Evolutionary conservation across 2,113 vertebrate genomes (phyloP).

Genomic region (Syngnathus floridae): DNA sequence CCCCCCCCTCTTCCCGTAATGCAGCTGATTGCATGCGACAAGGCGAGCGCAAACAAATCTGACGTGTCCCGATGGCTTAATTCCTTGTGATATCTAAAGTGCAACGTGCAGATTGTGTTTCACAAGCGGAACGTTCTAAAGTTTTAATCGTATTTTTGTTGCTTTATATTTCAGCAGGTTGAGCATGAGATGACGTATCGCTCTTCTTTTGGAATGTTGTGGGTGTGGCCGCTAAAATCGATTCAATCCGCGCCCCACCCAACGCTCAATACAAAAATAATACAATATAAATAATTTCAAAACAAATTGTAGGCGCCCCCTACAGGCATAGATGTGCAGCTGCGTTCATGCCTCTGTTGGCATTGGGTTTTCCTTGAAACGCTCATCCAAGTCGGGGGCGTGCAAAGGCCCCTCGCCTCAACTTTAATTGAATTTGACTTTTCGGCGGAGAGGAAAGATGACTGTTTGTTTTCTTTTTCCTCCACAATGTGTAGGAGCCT

Average conservation of each 20-base stretch:
- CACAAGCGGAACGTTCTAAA: not conserved
- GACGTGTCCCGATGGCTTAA: constrained; percentile 65
- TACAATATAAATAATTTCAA: too few relatives aligned
- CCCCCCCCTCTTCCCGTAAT: constrained; percentile 23
- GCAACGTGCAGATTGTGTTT: constrained; percentile 6
- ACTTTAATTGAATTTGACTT: constrained; percentile 6
- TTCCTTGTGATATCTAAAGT: constrained; percentile 72
- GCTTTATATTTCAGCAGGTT: too few relatives aligned
- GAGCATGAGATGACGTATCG: too few relatives aligned
- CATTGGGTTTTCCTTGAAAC: too few relatives aligned
- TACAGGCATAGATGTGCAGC: not conserved
- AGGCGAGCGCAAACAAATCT: constrained; percentile 56
- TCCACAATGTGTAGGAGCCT: not conserved
- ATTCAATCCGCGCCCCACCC: too few relatives aligned
- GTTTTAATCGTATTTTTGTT: too few relatives aligned
- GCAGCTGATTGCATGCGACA: constrained; percentile 63
- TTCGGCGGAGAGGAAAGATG: not conserved
- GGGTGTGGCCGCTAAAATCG: too few relatives aligned
- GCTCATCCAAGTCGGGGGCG: not conserved
- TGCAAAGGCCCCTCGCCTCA: not conserved
- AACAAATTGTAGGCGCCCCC: too few relatives aligned
- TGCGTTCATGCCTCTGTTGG: not conserved
- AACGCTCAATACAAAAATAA: too few relatives aligned
- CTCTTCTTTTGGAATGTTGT: too few relatives aligned
- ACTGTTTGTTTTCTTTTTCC: constrained; percentile 2